Evolutionary conservation across 2,113 vertebrate genomes (phyloP).

Genomic region (Psammodynastes pulverulentus): DNA sequence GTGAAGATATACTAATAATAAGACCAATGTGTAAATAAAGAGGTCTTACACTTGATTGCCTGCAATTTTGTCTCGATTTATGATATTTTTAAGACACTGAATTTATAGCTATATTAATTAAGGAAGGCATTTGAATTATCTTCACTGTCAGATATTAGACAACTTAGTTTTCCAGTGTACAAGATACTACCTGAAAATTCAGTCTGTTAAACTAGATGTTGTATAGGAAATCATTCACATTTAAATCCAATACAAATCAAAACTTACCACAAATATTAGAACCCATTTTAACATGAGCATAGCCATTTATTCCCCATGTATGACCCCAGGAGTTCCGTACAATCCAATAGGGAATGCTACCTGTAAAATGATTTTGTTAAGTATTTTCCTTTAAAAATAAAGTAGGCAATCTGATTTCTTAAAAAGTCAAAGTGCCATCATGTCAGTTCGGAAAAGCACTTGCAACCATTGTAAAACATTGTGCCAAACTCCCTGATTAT

Average conservation of each 20-base stretch:
- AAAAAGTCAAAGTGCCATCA: not conserved
- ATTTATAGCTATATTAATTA: not conserved
- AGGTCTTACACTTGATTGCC: not conserved
- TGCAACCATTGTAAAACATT: not conserved
- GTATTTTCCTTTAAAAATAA: not conserved
- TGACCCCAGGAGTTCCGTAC: conserved; percentile 90
- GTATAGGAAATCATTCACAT: not conserved
- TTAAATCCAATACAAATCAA: not conserved
- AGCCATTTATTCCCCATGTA: conserved; percentile 84
- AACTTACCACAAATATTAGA: conserved; percentile 84
- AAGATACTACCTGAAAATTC: not conserved
- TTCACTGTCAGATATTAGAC: not conserved
- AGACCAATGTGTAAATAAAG: not conserved
- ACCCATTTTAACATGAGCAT: conserved; percentile 85
- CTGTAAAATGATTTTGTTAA: conserved; percentile 58
- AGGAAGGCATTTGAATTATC: not conserved
- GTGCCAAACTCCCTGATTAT: not conserved
- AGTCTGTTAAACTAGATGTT: not conserved
- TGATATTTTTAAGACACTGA: not conserved
- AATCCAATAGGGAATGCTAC: conserved; percentile 86
- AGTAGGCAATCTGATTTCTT: not conserved
- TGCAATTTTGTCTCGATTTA: not conserved
- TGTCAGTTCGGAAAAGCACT: not conserved
- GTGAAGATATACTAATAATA: not conserved
- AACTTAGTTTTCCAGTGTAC: not conserved